Base-by-base conservation (phyloP, 2,888 invertebrate genomes). In the Campoplex nolae region DNA sequence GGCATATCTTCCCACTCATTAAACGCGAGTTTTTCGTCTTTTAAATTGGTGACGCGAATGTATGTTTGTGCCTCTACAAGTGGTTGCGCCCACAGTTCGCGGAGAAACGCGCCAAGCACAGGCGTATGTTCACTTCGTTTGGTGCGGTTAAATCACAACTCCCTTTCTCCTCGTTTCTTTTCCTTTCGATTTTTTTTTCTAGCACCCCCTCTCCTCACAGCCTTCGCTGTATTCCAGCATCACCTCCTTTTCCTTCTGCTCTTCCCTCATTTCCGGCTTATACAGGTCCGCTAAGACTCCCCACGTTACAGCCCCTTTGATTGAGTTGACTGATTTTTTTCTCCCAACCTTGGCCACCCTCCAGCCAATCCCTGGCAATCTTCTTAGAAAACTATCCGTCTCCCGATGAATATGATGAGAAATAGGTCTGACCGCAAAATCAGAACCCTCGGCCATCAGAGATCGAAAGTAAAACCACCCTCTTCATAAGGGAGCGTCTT, bases 71-170 rank as follows among this genome's bases (percentile, higher is more conserved):
- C 92, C 88, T 92, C 93, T 92, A 93, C 93, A 93, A 93, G 93
- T 93, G 94, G 94, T 94, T 93, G 93, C 91, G 92, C 87, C 90
- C 91, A 90, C 88, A 83, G 75, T 68, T 23, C 65, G 54, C 70
- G 76, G 73, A 62, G 74, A 68, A 83, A 82, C 82, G 79, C 71
- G 81, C 38, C 67, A 62, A 82, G 78, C 76, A 28, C 51, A 81
- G 78, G 84, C 71, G 56, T 56, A 78, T 48, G 75, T 65, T 76
- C 65, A 13, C 70, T 54, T 28, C 1, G 38, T 73, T 70, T 18
- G 58, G 38, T 35, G 68, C 76, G 70, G 56, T 76, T 56, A 28
- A 83, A 83, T 75, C 70, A 67, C 65, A 51, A 65, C 28, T 38
- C 51, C 32, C 18, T 18, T 56, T n/a, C 51, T 18, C 70, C 48